phyloP scores from a whole-genome alignment of 64 coral and sea anemone genomes.

The Astreopora myriophthalma region DNA sequence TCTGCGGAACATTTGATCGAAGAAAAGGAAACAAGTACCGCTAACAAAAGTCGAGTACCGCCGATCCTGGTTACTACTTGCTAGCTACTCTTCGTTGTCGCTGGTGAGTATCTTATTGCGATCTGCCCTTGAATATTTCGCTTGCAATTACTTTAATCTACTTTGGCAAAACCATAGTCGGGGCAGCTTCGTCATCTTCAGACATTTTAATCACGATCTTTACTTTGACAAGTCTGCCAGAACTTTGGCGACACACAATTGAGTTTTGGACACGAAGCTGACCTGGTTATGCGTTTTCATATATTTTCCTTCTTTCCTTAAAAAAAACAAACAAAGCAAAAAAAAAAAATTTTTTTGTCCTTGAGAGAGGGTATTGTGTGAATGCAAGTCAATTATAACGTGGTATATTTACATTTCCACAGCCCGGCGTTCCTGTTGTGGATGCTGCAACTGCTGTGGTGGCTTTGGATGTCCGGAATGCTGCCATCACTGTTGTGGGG shows the following conservation, averaged over 20 bases:
- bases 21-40: background rate
- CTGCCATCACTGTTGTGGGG: constrained; percentile 27
- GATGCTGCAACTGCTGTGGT: constrained; percentile 45
- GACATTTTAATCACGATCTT: background rate
- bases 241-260: background rate
- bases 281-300: constrained; percentile 34
- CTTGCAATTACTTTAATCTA: background rate
- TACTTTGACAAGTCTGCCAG: background rate
- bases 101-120: constrained; percentile 44
- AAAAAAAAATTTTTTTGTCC: background rate
- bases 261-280: constrained; percentile 26
- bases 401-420: background rate
- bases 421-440: constrained; percentile 57
- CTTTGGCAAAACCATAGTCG: constrained; percentile 40
- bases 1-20: background rate
- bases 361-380: background rate
- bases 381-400: background rate
- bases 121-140: constrained; percentile 10
- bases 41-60: background rate
- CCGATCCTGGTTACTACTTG: background rate
- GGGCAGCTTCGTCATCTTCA: constrained; percentile 45
- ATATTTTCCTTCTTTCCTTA: background rate
- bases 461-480: constrained; percentile 44
- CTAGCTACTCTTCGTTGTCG: background rate
- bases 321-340: no score